Base-by-base conservation (phyloP, 1,140 invertebrate genomes). In the Drosophila eugracilis region DNA sequence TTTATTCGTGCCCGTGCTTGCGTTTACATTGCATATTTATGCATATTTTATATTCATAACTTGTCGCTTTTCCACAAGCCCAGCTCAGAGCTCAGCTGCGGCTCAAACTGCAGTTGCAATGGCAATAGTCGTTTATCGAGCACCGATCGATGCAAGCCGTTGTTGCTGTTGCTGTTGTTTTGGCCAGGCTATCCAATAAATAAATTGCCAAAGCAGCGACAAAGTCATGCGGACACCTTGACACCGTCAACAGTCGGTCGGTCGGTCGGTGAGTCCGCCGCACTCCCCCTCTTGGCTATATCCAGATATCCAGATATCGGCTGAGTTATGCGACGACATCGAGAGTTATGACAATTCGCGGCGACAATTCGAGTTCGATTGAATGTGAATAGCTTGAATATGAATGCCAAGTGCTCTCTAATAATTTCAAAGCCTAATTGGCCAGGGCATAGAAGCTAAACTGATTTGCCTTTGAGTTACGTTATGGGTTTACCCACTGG, bases 31-130 rank as follows among this genome's bases (percentile, higher is more conserved):
- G 83, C 69, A 78, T 81, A 88, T 81, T 88, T 88, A 80, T 83
- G 83, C 78, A 86, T 86, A 86, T 86, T 86, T 86, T 88, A 86
- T 86, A 86, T 86, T 86, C 83, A 86, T 86, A 86, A 86, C 83
- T 86, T 88, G 83, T 86, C 83, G 83, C 83, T 71, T 53, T 45
- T 59, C 47, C 48, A 60, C 59, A 36, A 28, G 30, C 72, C 55
- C 69, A 71, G 70, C 69, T 60, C 50, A 58, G n/a, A 28, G 30
- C 72, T 65, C 69, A 71, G 70, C 69, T 60, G 59, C 69, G n/a
- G n/a, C n/a, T n/a, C n/a, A n/a, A 32, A 32, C 30, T 4, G 30
- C 30, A 50, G 30, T 41, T 57, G 53, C 41, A 58, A 58, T 39
- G 47, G 22, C 58, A 52, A 36, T 17, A 63, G 71, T 62, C 58